Conservation (phyloP, 2,797 vertebrate genomes). For the Thripadectes ignobilis region DNA sequence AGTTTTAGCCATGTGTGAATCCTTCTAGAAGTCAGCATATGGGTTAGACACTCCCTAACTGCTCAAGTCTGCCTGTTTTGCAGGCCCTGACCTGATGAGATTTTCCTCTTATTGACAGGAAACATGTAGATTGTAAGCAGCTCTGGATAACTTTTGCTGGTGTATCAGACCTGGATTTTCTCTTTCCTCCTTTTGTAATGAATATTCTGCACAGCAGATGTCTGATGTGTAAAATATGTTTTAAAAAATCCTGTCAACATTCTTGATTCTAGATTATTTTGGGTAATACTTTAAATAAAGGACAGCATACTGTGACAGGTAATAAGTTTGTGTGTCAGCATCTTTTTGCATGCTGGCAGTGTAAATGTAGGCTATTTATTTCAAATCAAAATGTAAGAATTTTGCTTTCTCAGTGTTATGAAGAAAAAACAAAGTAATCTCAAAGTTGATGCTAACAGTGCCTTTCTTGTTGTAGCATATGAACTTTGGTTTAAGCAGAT, state of each 20-base stretch:
- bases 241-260: neutral
- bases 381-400: neutral
- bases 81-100: neutral
- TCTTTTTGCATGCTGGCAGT: neutral
- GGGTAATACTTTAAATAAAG: neutral
- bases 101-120: neutral
- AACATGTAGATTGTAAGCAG: neutral
- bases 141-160: neutral
- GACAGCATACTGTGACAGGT: neutral
- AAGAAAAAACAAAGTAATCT: neutral
- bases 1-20: neutral
- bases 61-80: neutral
- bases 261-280: neutral
- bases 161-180: neutral
- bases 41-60: neutral
- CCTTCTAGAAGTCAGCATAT: neutral
- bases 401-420: neutral
- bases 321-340: neutral
- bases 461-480: constrained; percentile 82
- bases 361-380: neutral
- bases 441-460: neutral
- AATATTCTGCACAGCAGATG: neutral
- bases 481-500: constrained; percentile 99
- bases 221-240: neutral
- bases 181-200: neutral